Percentiles rank a stretch among this genome's conserved stretches.
Evolutionary conservation across 2,113 vertebrate species (phyloP).

Genomic region (Columbina picui): DNA sequence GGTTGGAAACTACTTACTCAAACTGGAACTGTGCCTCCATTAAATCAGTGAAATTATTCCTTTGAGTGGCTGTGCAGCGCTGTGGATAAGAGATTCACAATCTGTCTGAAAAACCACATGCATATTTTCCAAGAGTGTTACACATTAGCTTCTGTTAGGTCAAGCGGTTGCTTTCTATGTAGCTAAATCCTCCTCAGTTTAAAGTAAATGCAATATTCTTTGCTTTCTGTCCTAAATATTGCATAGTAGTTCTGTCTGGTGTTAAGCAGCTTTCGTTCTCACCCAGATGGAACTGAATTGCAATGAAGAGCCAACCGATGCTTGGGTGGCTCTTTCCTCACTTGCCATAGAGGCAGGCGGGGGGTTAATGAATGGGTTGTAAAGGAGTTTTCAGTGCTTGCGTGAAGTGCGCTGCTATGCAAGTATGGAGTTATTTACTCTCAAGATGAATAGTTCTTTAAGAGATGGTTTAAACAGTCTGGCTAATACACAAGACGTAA

Average conservation of each 20-base stretch:
- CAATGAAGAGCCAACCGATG: neutral
- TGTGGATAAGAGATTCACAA: slow-evolving; percentile 35
- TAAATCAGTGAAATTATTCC: slow-evolving; percentile 42
- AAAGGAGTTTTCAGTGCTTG: neutral
- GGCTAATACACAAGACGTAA: slow-evolving; percentile 39
- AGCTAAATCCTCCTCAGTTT: neutral
- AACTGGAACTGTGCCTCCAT: slow-evolving; percentile 16
- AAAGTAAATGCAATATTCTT: neutral
- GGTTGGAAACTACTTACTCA: slow-evolving; percentile 32
- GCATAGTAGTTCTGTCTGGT: neutral
- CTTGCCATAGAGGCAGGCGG: neutral
- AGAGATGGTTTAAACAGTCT: slow-evolving; percentile 49
- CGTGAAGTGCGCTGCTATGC: neutral
- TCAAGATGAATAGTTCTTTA: slow-evolving; percentile 50
- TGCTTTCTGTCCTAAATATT: slow-evolving; percentile 12
- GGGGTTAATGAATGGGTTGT: neutral
- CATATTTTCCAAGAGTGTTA: neutral
- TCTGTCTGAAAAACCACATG: slow-evolving; percentile 32
- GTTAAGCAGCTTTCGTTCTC: neutral
- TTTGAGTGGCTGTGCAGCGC: slow-evolving; percentile 24
- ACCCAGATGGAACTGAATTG: slow-evolving; percentile 1
- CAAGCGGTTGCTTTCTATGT: neutral
- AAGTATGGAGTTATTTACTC: slow-evolving; percentile 39
- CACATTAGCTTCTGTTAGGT: neutral
- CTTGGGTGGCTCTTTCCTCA: neutral